Percentiles rank a stretch among this genome's conserved stretches.
phyloP scores from a whole-genome alignment of 1,140 invertebrate species.

The Gryllus bimaculatus region DNA sequence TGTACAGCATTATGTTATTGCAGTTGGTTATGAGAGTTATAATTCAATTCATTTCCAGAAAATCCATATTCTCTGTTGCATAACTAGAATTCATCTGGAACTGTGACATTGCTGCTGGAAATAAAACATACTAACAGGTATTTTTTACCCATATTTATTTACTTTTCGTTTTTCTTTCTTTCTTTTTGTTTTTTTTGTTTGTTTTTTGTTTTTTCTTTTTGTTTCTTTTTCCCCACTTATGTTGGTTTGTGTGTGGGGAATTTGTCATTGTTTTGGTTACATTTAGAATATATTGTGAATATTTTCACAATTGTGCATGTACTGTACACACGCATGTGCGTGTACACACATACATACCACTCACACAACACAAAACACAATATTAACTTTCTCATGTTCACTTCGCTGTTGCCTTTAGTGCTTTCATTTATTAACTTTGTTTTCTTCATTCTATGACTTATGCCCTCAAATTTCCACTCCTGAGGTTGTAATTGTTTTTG shows the following conservation, averaged over 20 bases:
- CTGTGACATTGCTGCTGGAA: conserved; percentile 25
- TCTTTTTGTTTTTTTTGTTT: too few species aligned
- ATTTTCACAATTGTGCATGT: too few species aligned
- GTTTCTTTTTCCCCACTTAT: neutral
- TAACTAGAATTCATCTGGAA: conserved; percentile 23
- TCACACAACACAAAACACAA: too few species aligned
- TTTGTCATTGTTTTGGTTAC: too few species aligned
- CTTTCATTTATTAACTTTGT: too few species aligned
- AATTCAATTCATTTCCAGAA: conserved; percentile 14
- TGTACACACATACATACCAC: too few species aligned
- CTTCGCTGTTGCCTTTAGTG: too few species aligned
- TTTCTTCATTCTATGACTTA: too few species aligned
- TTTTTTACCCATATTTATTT: neutral
- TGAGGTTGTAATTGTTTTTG: neutral
- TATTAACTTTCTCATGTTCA: too few species aligned
- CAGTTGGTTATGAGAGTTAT: neutral
- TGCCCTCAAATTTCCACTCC: neutral
- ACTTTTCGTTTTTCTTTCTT: neutral
- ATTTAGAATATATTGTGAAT: too few species aligned
- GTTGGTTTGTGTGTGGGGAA: too few species aligned
- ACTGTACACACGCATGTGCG: too few species aligned
- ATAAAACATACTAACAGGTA: neutral
- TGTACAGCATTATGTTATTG: neutral
- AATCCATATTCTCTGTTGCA: neutral
- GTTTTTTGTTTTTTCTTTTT: neutral